A percentile compares a stretch with the other conserved stretches of the same genome.
Evolutionary conservation across 2,797 vertebrate genomes (phyloP).

Genomic region (Chiloscyllium punctatum): DNA sequence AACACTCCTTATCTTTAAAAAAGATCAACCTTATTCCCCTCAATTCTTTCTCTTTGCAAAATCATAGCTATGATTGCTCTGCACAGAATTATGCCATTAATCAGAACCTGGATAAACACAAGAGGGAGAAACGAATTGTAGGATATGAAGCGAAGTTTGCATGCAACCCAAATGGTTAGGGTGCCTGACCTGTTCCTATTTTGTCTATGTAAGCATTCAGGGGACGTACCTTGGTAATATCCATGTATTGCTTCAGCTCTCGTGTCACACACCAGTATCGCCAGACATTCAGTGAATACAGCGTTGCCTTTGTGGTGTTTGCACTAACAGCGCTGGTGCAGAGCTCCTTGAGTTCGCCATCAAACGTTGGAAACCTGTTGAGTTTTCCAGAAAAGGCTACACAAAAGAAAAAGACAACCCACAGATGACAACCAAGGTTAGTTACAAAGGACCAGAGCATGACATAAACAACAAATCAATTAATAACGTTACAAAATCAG

Average conservation of each 20-base stretch:
- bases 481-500: too few relatives aligned
- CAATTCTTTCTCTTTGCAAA: not conserved
- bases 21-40: not conserved
- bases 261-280: constrained; percentile 52
- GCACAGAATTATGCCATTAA: not conserved
- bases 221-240: constrained; percentile 51
- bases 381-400: constrained; percentile 53
- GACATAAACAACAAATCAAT: not conserved
- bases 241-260: constrained; percentile 50
- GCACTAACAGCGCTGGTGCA: constrained; percentile 50
- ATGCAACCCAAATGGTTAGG: not conserved
- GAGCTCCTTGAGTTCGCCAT: constrained; percentile 50
- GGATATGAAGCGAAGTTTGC: not conserved
- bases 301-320: constrained; percentile 50
- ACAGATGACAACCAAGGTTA: constrained; percentile 22
- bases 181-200: not conserved
- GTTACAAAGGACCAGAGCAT: not conserved
- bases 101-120: not conserved
- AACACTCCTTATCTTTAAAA: not conserved
- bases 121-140: not conserved
- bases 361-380: constrained; percentile 54
- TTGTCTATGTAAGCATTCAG: not conserved
- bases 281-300: constrained; percentile 48
- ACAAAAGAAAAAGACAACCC: constrained; percentile 47
- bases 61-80: not conserved